Conservation (phyloP, 2,888 invertebrate species). For the Latrodectus hesperus region DNA sequence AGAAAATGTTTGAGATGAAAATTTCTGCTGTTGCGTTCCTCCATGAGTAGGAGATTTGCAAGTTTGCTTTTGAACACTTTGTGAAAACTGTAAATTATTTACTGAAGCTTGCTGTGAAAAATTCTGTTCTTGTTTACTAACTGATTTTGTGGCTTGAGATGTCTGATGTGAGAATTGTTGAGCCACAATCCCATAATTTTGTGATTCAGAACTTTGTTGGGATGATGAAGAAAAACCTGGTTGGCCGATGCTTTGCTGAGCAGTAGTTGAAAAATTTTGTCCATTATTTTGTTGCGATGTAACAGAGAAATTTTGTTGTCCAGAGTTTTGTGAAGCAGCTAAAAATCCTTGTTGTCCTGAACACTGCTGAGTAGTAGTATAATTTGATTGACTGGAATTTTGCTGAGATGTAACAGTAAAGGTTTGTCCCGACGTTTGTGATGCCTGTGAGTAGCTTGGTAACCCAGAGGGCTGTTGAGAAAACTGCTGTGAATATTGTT, state of each 20-base stretch:
- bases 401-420: constrained; percentile 10
- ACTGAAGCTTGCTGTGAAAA: constrained; percentile 22
- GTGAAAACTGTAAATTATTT: constrained; percentile 37
- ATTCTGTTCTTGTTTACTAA: constrained; percentile 34
- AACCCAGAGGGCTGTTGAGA: constrained; percentile 10
- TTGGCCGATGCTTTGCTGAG: too few relatives aligned
- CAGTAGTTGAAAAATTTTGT: background rate
- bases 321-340: background rate
- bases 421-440: background rate
- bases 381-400: constrained; percentile 23
- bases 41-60: constrained; percentile 36
- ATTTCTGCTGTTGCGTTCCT: constrained; percentile 37
- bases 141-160: constrained; percentile 19
- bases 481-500: constrained; percentile 8
- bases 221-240: constrained; percentile 5
- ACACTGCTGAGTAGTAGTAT: constrained; percentile 21
- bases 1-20: constrained; percentile 16
- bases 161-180: background rate
- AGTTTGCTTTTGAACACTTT: constrained; percentile 27
- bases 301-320: background rate
- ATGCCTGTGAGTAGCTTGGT: background rate
- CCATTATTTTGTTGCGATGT: background rate
- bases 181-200: too few relatives aligned
- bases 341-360: background rate
- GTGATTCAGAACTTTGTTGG: background rate